Base-by-base conservation (phyloP, 1,140 invertebrate genomes). In the Dinoponera quadriceps region DNA sequence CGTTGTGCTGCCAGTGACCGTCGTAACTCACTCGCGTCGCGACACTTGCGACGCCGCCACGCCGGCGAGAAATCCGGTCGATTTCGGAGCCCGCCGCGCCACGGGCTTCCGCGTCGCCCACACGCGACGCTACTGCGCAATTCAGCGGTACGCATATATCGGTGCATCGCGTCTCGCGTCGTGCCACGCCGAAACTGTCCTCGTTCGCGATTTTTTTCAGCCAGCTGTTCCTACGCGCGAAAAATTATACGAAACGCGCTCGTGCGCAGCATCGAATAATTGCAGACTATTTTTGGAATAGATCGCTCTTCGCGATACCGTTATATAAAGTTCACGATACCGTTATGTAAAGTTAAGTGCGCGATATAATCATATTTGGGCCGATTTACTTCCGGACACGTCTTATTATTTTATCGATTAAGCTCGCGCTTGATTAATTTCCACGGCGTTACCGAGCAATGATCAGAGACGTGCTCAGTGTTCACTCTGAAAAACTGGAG, bases 81-180 rank as follows among this genome's bases (percentile, higher is more conserved):
- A 86, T 86, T 73, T 63, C 54, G 59, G 66, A 69, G 33, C 44
- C 27, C 55, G 48, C 69, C 29, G 49, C 25, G 49, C 25, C 60
- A 29, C 54, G 57, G 16, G 71, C 20, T 65, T 25, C 27, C 33
- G 63, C 69, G 65, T 75, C 80, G 72, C 71, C 59, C 54, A 85
- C 59, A 72, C 84, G 84, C 84, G 72, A 87, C 84, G 85, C 85
- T 83, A 87, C 85, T 86, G 72, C 85, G 85, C 85, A 87, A 86
- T 87, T 83, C 48, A 66, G n/a, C 80, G 59, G 25, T 65, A 27
- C 51, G 55, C 81, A 13, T 63, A 44, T 44, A 44, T 20, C 38
- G 29, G 48, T 27, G 22, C 60, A 51, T 29, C 38, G 22, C 60
- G 60, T 29, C n/a, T 29, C 74, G 20, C 3, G 38, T 44, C 38